These are phyloP conservation scores for Leptoteleia sp. DNA, from an alignment of 1,140 invertebrate genomes.

Conservation along the genomic window DNA sequence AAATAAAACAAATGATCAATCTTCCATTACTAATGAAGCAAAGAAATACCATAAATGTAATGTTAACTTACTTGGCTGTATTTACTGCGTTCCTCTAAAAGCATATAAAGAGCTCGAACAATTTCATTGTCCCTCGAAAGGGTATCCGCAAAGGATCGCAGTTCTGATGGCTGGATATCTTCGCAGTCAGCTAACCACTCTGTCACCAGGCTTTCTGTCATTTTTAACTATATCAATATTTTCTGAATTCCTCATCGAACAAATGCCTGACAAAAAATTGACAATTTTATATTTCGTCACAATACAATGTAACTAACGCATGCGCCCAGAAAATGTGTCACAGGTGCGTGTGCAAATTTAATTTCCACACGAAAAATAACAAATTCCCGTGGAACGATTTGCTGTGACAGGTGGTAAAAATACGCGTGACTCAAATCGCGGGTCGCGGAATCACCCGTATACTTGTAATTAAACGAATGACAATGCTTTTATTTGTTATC, in stretches of 20 bases:
- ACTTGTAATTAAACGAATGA: conserved; percentile 5
- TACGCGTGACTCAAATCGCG: conserved; percentile 18
- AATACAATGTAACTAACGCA: background rate
- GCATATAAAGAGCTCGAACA: conserved; percentile 86
- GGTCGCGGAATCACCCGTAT: background rate
- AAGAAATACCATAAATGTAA: too few species aligned
- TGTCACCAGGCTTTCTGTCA: conserved; percentile 88
- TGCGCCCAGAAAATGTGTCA: background rate
- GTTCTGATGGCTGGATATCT: conserved; percentile 86
- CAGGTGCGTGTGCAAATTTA: background rate
- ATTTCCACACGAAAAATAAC: background rate
- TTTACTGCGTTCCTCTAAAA: conserved; percentile 86
- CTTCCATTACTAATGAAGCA: too few species aligned
- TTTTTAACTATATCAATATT: conserved; percentile 73
- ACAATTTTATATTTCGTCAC: background rate
- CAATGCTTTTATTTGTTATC: conserved; percentile 10
- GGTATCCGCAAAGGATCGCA: conserved; percentile 83
- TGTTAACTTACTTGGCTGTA: conserved; percentile 80
- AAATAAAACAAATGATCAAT: too few species aligned
- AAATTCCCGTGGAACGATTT: background rate
- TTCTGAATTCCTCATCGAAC: conserved; percentile 43
- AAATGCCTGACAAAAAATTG: conserved; percentile 17
- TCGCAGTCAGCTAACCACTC: conserved; percentile 91
- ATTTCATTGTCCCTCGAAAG: conserved; percentile 91
- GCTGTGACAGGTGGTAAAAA: conserved; percentile 25